These are phyloP conservation scores for Proterorhinus semilunaris DNA, from an alignment of 2,113 vertebrate genomes.

Conservation along the genomic window DNA sequence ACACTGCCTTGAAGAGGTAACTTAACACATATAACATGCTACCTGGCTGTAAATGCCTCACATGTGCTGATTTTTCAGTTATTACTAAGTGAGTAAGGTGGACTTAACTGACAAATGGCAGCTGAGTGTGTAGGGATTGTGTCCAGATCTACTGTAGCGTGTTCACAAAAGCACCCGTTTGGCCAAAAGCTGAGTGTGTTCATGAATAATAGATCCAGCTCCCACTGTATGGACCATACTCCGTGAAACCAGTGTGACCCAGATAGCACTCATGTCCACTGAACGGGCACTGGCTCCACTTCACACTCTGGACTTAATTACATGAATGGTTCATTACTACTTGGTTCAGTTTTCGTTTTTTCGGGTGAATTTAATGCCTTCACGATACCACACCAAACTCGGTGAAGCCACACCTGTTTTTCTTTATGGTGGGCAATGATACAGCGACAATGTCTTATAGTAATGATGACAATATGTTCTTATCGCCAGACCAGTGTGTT, in stretches of 20 bases:
- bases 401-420: too few relatives aligned
- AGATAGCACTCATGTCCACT: conserved; percentile 21
- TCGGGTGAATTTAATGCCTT: too few relatives aligned
- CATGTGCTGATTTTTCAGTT: background rate
- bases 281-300: background rate
- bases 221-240: conserved; percentile 35
- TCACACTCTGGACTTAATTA: background rate
- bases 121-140: conserved; percentile 14
- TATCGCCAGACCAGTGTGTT: too few relatives aligned
- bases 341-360: background rate
- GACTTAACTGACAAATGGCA: conserved; percentile 23
- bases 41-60: background rate
- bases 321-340: background rate
- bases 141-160: background rate
- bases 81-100: conserved; percentile 20
- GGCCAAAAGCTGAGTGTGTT: conserved; percentile 27
- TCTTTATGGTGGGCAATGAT: too few relatives aligned
- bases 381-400: too few relatives aligned
- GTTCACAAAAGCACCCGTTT: conserved; percentile 6
- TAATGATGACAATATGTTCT: too few relatives aligned
- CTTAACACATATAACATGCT: too few relatives aligned
- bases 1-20: too few relatives aligned
- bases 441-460: too few relatives aligned
- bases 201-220: conserved; percentile 52
- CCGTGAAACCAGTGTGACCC: conserved; percentile 27